Evolutionary conservation across 2,888 invertebrate genomes (phyloP).

Genomic region (Amphimallon solstitiale): DNA sequence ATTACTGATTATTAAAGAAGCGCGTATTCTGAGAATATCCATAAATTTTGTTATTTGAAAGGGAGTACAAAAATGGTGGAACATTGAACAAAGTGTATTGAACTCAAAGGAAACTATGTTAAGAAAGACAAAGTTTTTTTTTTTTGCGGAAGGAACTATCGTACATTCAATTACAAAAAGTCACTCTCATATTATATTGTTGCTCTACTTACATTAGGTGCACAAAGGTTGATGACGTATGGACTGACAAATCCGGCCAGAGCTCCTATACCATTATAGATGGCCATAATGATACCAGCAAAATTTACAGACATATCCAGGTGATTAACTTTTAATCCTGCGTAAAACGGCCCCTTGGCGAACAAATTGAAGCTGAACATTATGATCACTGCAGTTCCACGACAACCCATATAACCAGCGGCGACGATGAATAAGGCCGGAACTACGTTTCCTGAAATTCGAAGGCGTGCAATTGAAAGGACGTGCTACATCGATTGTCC

Average conservation of each 20-base stretch:
- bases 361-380: slow-evolving; percentile 36
- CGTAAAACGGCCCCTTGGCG: slow-evolving; percentile 41
- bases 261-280: slow-evolving; percentile 43
- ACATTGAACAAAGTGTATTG: too few species aligned
- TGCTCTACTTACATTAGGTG: slow-evolving; percentile 37
- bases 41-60: too few species aligned
- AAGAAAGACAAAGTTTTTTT: too few species aligned
- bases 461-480: too few species aligned
- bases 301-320: slow-evolving; percentile 44
- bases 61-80: too few species aligned
- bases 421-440: slow-evolving; percentile 33
- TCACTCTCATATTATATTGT: too few species aligned
- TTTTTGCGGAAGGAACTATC: too few species aligned
- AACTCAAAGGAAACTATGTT: too few species aligned
- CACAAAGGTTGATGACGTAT: slow-evolving; percentile 34
- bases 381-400: slow-evolving; percentile 3
- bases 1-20: too few species aligned
- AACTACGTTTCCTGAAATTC: slow-evolving; percentile 31
- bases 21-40: too few species aligned
- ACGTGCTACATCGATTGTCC: not conserved
- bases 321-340: slow-evolving; percentile 43
- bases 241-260: slow-evolving; percentile 40
- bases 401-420: slow-evolving; percentile 40
- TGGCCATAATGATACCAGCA: slow-evolving; percentile 42
- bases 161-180: too few species aligned